phyloP scores from a whole-genome alignment of 2,888 invertebrate genomes.

The Mimachlamys varia region DNA sequence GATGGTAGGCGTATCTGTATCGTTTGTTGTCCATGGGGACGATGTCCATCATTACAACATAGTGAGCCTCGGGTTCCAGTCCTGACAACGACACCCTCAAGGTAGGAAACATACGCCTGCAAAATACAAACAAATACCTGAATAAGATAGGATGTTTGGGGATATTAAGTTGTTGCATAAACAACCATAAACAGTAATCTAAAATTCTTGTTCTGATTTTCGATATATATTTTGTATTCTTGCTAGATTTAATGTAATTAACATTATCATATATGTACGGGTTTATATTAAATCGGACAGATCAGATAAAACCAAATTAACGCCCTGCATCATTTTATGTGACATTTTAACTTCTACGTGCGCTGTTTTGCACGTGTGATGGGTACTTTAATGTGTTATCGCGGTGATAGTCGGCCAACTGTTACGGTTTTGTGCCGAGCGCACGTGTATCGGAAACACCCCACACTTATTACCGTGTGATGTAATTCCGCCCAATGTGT shows the following conservation, averaged over 20 bases:
- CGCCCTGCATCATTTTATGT: background rate
- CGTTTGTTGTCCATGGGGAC: slow-evolving; percentile 98
- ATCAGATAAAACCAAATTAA: background rate
- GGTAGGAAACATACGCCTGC: slow-evolving; percentile 98
- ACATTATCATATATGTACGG: too few relatives aligned
- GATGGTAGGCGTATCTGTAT: slow-evolving; percentile 96
- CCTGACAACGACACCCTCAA: slow-evolving; percentile 95
- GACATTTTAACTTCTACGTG: background rate
- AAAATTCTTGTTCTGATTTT: too few relatives aligned
- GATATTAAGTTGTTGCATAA: too few relatives aligned
- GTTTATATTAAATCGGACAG: background rate
- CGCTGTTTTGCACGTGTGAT: slow-evolving; percentile 1
- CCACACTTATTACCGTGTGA: slow-evolving; percentile 5
- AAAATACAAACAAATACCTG: slow-evolving; percentile 47
- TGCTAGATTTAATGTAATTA: too few relatives aligned
- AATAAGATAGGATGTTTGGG: too few relatives aligned
- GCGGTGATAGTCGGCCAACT: slow-evolving; percentile 16
- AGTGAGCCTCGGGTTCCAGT: slow-evolving; percentile 85
- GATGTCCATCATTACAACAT: slow-evolving; percentile 97
- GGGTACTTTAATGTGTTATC: background rate
- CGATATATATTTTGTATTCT: background rate
- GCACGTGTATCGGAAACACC: slow-evolving; percentile 27
- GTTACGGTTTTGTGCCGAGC: slow-evolving; percentile 1
- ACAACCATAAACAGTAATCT: too few relatives aligned
- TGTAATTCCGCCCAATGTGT: slow-evolving; percentile 32